phyloP scores from a whole-genome alignment of 2,113 vertebrate species.

The Oenanthe melanoleuca region DNA sequence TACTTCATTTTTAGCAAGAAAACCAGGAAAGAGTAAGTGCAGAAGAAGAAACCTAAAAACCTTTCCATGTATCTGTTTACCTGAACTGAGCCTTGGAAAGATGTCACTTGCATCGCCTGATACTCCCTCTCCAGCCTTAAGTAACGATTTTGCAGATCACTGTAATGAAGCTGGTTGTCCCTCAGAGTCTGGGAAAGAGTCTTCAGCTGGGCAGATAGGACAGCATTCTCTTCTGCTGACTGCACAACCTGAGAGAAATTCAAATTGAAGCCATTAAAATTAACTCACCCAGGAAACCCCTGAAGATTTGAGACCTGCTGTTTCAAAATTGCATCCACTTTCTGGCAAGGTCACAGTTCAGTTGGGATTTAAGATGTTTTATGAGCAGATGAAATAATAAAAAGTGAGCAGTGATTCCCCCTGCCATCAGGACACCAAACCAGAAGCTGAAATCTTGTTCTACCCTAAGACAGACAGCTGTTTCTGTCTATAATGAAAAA shows the following conservation, averaged over 20 bases:
- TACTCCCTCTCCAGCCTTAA: constrained; percentile 79
- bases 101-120: constrained; percentile 52
- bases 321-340: neutral
- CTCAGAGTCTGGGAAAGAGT: constrained; percentile 80
- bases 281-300: neutral
- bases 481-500: neutral
- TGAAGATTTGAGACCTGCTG: neutral
- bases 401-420: neutral
- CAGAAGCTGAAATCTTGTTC: neutral
- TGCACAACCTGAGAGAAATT: constrained; percentile 76
- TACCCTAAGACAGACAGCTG: neutral
- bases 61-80: constrained; percentile 3
- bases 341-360: neutral
- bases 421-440: neutral
- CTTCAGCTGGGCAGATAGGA: constrained; percentile 79
- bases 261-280: neutral
- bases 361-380: neutral
- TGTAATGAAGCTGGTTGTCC: constrained; percentile 78
- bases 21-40: neutral
- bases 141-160: constrained; percentile 79
- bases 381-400: neutral
- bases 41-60: neutral
- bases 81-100: constrained; percentile 52
- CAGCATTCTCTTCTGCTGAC: constrained; percentile 79
- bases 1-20: neutral